Conservation (phyloP, 2,113 vertebrate species). For the Rhea pennata region DNA sequence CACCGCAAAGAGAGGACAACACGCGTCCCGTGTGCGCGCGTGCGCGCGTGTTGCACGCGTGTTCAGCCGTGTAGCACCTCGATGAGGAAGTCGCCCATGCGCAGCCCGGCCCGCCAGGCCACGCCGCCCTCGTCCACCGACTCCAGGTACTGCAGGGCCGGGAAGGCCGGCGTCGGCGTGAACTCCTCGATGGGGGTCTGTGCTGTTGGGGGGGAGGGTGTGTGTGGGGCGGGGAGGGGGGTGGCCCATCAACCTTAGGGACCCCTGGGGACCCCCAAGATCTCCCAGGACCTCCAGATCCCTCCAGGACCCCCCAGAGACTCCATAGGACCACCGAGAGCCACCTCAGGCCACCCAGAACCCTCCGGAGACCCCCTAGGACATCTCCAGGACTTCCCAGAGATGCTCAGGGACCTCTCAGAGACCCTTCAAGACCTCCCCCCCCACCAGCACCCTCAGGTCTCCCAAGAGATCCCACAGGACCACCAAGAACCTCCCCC, state of each 20-base stretch:
- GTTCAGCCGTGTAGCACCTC: not conserved
- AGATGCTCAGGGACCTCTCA: not conserved
- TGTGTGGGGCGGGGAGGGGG: constrained; percentile 48
- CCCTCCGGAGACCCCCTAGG: too few species aligned
- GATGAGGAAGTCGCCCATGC: constrained; percentile 94
- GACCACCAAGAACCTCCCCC: too few species aligned
- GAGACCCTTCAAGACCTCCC: not conserved
- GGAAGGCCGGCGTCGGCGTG: constrained; percentile 91
- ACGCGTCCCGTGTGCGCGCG: too few species aligned
- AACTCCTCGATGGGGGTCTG: constrained; percentile 95
- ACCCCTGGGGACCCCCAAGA: not conserved
- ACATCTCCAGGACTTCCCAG: too few species aligned
- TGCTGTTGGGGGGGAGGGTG: too few species aligned
- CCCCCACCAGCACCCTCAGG: not conserved
- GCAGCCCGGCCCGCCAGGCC: constrained; percentile 90
- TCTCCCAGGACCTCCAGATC: not conserved
- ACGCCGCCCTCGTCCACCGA: constrained; percentile 93
- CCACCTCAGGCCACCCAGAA: too few species aligned
- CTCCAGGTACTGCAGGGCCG: constrained; percentile 92
- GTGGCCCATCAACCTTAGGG: not conserved
- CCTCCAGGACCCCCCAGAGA: too few species aligned
- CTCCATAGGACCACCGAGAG: too few species aligned
- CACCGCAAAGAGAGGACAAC: too few species aligned
- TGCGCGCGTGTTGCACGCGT: too few species aligned
- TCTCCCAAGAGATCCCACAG: too few species aligned